These are phyloP conservation scores for Teleogryllus oceanicus DNA, from an alignment of 2,888 invertebrate genomes.

Conservation along the genomic window DNA sequence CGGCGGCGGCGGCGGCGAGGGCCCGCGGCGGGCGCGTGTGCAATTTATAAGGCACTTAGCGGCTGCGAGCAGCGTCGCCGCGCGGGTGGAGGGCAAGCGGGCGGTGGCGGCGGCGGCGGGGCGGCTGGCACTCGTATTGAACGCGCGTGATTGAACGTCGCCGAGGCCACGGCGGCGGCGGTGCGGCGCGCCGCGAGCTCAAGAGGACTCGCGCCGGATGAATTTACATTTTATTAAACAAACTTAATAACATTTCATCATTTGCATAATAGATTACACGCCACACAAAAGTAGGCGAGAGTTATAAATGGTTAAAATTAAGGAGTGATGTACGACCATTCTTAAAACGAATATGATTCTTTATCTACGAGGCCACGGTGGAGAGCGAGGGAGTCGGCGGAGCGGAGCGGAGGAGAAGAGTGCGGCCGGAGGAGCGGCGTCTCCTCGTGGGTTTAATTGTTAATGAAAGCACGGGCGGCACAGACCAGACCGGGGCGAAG, in stretches of 20 bases:
- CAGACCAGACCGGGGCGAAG: neutral
- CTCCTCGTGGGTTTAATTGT: neutral
- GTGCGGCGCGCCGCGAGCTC: neutral
- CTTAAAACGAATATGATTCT: conserved; percentile 18
- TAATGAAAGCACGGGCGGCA: neutral
- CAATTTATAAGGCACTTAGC: conserved; percentile 18
- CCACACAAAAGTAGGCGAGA: conserved; percentile 18
- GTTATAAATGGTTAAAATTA: conserved; percentile 18
- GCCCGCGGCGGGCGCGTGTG: conserved; percentile 5
- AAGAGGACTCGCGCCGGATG: neutral
- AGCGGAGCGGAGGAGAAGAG: neutral
- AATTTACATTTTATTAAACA: conserved; percentile 18
- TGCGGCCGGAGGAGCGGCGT: neutral
- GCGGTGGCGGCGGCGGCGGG: neutral
- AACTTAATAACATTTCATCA: conserved; percentile 18
- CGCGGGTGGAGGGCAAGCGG: neutral
- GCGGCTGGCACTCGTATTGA: neutral
- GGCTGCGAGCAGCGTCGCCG: conserved; percentile 4
- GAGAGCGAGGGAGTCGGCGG: neutral
- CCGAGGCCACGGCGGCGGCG: neutral
- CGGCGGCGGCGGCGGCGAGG: neutral
- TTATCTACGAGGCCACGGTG: neutral
- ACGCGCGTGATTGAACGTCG: conserved; percentile 7
- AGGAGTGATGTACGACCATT: conserved; percentile 11
- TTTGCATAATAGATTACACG: conserved; percentile 18